phyloP scores from a whole-genome alignment of 1,140 invertebrate genomes.

The Drosophila willistoni region DNA sequence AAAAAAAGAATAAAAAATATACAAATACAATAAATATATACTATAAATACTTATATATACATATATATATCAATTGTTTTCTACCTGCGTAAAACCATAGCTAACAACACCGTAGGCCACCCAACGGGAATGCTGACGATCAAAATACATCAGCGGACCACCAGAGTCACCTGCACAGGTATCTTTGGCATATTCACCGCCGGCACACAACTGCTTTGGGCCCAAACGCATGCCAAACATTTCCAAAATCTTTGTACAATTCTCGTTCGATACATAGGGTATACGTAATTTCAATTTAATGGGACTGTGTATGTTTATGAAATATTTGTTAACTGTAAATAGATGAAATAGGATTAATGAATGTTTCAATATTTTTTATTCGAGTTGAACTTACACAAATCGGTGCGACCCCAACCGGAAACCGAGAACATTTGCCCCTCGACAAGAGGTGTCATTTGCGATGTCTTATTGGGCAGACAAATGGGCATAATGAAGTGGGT shows the following conservation, averaged over 20 bases:
- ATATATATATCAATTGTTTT: no score
- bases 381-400: constrained; percentile 81
- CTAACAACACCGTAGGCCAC: constrained; percentile 85
- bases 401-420: constrained; percentile 93
- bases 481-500: constrained; percentile 90
- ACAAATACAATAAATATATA: no score
- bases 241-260: constrained; percentile 71
- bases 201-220: constrained; percentile 87
- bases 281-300: constrained; percentile 80
- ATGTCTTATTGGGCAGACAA: constrained; percentile 87
- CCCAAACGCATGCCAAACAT: constrained; percentile 83
- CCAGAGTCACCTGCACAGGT: constrained; percentile 88
- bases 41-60: no score
- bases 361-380: not conserved
- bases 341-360: not conserved
- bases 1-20: constrained; percentile 38
- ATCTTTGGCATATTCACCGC: constrained; percentile 87
- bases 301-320: constrained; percentile 77
- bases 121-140: constrained; percentile 78
- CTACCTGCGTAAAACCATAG: constrained; percentile 84
- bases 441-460: constrained; percentile 81
- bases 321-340: constrained; percentile 76
- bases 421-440: constrained; percentile 86
- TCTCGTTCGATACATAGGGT: constrained; percentile 69
- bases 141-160: constrained; percentile 84